These are phyloP conservation scores for Polymixis flavicincta DNA, from an alignment of 2,888 invertebrate species.

Conservation along the genomic window DNA sequence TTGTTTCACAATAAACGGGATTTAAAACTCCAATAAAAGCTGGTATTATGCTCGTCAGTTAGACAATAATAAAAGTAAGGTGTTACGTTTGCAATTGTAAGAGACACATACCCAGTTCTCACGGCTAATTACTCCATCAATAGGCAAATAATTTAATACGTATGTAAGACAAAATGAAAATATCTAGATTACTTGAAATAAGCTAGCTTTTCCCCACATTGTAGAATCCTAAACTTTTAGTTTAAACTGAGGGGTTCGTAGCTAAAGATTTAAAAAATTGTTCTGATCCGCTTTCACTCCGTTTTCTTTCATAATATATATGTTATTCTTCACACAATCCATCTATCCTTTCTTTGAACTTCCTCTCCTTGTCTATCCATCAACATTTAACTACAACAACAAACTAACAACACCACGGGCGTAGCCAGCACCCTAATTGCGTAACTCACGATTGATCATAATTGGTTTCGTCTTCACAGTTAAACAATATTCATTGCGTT, in stretches of 20 bases:
- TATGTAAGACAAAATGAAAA: background rate
- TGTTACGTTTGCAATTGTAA: conserved; percentile 28
- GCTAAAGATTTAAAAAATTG: too few species aligned
- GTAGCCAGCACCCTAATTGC: too few species aligned
- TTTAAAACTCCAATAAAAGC: background rate
- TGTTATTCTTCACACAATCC: too few species aligned
- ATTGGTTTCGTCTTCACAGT: too few species aligned
- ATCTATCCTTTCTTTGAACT: background rate
- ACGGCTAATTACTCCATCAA: conserved; percentile 21
- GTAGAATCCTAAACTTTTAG: background rate
- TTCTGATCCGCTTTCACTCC: too few species aligned
- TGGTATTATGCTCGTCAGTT: conserved; percentile 4
- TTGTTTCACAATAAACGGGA: background rate
- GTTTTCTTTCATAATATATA: too few species aligned
- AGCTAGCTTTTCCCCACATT: background rate
- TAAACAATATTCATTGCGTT: too few species aligned
- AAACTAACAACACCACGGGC: too few species aligned
- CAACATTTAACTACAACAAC: background rate
- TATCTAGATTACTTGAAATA: background rate
- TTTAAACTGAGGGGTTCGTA: too few species aligned
- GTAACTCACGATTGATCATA: too few species aligned
- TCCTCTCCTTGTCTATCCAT: background rate
- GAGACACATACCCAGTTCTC: conserved; percentile 39
- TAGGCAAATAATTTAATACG: background rate
- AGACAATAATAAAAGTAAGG: conserved; percentile 4